Conservation (phyloP, 2,113 vertebrate genomes). For the Leiothrix lutea region DNA sequence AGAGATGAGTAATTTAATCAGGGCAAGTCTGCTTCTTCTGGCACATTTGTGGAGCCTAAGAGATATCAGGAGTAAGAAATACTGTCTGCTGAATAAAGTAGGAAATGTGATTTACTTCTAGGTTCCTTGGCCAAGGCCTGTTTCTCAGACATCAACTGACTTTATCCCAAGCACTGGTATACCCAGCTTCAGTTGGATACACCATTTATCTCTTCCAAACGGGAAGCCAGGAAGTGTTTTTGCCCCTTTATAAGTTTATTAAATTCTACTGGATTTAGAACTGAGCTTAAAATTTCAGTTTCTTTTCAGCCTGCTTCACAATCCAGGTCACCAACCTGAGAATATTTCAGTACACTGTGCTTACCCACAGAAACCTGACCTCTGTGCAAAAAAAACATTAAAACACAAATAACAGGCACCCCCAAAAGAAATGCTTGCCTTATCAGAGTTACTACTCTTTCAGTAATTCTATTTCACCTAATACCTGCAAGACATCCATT, state of each 20-base stretch:
- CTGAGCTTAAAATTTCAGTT: neutral
- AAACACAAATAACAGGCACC: neutral
- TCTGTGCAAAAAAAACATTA: neutral
- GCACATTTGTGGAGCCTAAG: neutral
- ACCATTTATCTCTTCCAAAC: neutral
- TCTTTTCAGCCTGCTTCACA: neutral
- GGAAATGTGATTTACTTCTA: neutral
- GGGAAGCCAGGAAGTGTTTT: neutral
- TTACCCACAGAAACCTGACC: neutral
- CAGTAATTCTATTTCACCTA: neutral
- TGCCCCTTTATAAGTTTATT: neutral
- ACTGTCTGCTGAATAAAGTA: neutral
- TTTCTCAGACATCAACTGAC: neutral
- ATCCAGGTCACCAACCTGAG: neutral
- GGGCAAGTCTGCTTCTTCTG: neutral
- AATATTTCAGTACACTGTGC: neutral
- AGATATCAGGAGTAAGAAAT: neutral
- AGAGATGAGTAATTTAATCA: neutral
- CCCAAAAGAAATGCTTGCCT: neutral
- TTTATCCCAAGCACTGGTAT: neutral
- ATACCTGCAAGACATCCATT: neutral
- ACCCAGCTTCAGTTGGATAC: neutral
- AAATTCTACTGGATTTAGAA: neutral
- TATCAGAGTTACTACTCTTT: neutral
- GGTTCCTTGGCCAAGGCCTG: neutral